phyloP scores from a whole-genome alignment of 2,888 invertebrate genomes.

The Ypsolopha scabrella region DNA sequence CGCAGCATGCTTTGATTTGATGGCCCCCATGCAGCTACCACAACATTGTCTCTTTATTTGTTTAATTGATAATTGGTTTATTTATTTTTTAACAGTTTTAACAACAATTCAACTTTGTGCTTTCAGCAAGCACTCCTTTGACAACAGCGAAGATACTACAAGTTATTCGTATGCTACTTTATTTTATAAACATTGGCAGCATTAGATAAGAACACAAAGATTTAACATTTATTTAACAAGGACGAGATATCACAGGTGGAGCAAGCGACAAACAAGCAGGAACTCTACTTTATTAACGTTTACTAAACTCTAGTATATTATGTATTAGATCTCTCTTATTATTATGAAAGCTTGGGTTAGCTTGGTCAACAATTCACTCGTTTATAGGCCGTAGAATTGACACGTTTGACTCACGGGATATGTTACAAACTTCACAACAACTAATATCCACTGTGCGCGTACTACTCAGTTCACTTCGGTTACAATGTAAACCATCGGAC shows the following conservation, averaged over 20 bases:
- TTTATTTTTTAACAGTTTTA: background rate
- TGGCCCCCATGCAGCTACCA: slow-evolving; percentile 58
- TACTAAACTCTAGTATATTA: background rate
- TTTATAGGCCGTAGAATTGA: slow-evolving; percentile 53
- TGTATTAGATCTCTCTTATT: too few species aligned
- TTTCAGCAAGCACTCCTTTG: background rate
- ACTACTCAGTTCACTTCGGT: background rate
- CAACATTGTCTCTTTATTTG: background rate
- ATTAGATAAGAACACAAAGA: slow-evolving; percentile 33
- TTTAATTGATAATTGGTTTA: background rate
- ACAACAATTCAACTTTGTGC: background rate
- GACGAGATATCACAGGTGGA: slow-evolving; percentile 62
- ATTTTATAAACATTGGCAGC: slow-evolving; percentile 33
- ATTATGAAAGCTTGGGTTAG: too few species aligned
- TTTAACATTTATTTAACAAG: slow-evolving; percentile 33
- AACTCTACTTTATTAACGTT: slow-evolving; percentile 38
- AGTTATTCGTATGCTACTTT: slow-evolving; percentile 19
- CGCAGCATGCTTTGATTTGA: slow-evolving; percentile 53
- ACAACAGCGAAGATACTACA: slow-evolving; percentile 39
- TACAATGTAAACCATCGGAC: background rate
- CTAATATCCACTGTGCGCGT: background rate
- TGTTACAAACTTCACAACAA: slow-evolving; percentile 39
- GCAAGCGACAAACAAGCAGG: slow-evolving; percentile 63
- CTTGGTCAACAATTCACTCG: slow-evolving; percentile 36
- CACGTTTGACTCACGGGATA: slow-evolving; percentile 46